Conservation (phyloP, 2,113 vertebrate genomes). For the Corynorhinus townsendii region DNA sequence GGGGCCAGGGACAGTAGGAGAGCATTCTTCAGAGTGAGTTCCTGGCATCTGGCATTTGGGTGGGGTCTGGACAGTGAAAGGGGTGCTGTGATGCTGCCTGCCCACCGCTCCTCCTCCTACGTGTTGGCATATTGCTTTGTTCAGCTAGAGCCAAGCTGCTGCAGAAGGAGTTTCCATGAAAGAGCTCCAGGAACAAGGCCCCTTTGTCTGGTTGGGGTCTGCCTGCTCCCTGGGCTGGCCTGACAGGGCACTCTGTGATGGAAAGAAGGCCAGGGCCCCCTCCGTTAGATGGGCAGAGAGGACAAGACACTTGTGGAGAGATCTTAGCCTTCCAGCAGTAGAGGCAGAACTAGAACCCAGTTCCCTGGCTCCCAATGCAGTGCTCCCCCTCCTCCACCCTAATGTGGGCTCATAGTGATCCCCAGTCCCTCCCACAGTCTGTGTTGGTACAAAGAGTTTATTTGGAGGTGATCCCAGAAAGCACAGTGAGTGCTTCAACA, state of each 20-base stretch:
- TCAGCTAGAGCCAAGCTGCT: slow-evolving; percentile 51
- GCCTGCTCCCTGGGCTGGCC: background rate
- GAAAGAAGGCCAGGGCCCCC: background rate
- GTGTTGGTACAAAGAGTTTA: background rate
- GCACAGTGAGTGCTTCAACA: background rate
- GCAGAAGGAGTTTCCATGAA: background rate
- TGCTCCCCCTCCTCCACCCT: background rate
- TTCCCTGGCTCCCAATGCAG: background rate
- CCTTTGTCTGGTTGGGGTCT: slow-evolving; percentile 41
- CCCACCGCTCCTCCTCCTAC: background rate
- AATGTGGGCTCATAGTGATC: background rate
- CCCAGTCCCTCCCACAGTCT: background rate
- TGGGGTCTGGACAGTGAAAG: background rate
- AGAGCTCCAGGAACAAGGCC: slow-evolving; percentile 25
- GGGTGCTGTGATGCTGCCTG: background rate
- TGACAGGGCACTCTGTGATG: background rate
- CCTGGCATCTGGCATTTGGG: slow-evolving; percentile 4
- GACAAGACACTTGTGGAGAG: too few species aligned
- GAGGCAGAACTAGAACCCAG: background rate
- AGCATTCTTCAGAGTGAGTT: background rate
- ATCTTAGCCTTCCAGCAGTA: background rate
- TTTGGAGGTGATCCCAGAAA: background rate
- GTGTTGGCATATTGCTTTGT: slow-evolving; percentile 55
- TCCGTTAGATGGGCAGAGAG: background rate
- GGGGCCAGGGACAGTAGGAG: background rate